phyloP scores from a whole-genome alignment of 2,797 vertebrate species.

The Nothura maculosa region DNA sequence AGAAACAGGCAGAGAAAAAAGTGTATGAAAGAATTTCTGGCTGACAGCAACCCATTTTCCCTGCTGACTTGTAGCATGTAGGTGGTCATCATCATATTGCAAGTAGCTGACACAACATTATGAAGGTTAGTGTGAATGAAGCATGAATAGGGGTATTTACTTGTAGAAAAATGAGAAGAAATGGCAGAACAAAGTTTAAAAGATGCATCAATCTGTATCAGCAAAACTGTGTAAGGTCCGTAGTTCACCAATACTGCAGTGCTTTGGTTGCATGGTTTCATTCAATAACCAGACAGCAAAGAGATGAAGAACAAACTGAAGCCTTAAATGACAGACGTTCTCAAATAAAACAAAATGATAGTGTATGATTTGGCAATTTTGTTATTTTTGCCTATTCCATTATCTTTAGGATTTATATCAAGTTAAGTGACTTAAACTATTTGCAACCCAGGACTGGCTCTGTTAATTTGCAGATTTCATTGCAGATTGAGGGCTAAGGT shows the following conservation, averaged over 20 bases:
- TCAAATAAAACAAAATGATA: background rate
- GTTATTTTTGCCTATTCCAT: background rate
- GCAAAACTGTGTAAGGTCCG: background rate
- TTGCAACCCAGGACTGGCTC: background rate
- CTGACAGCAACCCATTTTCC: background rate
- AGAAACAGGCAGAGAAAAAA: background rate
- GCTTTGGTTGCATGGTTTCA: background rate
- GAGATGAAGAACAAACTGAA: background rate
- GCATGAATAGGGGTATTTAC: background rate
- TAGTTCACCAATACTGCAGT: background rate
- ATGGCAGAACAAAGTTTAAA: background rate
- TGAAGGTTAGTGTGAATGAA: constrained; percentile 11
- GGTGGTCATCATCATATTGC: background rate
- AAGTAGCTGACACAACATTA: constrained; percentile 25
- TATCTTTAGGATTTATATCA: background rate
- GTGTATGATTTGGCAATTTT: background rate
- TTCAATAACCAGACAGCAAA: background rate
- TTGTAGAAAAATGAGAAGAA: constrained; percentile 6
- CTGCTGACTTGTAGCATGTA: background rate
- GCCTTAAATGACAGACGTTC: background rate
- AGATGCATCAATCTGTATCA: background rate
- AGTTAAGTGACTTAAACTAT: background rate
- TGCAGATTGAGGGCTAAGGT: background rate
- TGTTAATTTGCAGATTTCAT: background rate
- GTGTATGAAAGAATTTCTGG: background rate